Evolutionary conservation across 2,797 vertebrate species (phyloP).

Genomic region (Myoxocephalus aenaeus): DNA sequence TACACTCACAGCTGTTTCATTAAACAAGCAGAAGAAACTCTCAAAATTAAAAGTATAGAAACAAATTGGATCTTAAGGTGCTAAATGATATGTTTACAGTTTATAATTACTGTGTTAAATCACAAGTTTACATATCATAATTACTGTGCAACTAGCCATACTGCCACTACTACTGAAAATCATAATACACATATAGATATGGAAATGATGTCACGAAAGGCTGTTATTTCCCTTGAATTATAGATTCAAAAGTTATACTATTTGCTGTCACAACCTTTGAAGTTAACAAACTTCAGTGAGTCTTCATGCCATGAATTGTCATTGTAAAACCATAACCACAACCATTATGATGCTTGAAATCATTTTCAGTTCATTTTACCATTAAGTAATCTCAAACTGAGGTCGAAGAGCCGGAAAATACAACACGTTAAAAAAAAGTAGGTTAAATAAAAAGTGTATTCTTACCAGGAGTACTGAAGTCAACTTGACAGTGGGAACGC

Average conservation of each 20-base stretch:
- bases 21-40: slow-evolving; percentile 4
- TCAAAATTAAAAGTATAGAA: background rate
- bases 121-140: background rate
- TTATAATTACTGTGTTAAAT: background rate
- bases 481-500: slow-evolving; percentile 46
- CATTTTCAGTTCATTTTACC: background rate
- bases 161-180: background rate
- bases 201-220: background rate
- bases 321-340: background rate
- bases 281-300: background rate
- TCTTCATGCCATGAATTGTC: slow-evolving; percentile 29
- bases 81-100: background rate
- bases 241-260: background rate
- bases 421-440: background rate
- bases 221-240: background rate
- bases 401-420: background rate
- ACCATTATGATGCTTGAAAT: background rate
- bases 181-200: background rate
- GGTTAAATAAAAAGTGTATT: slow-evolving; percentile 12
- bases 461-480: slow-evolving; percentile 75
- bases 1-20: background rate
- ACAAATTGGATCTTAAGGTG: slow-evolving; percentile 2
- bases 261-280: background rate
- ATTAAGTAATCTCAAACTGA: background rate
- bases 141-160: background rate